Base-by-base conservation (phyloP, 2,113 vertebrate genomes). In the Struthio camelus region DNA sequence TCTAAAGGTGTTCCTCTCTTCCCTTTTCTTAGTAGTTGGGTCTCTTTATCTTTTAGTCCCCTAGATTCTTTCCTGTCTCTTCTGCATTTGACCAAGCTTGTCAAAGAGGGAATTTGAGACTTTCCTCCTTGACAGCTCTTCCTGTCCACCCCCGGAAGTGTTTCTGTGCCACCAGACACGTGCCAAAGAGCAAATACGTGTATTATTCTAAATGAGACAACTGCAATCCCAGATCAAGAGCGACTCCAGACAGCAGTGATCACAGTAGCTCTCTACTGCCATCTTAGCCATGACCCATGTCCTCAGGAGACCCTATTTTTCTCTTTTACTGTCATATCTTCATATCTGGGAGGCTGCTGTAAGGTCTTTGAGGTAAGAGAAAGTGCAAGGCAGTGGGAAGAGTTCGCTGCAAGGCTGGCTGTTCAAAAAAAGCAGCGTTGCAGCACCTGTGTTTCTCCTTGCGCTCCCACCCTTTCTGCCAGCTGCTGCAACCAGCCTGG, bases 1-100 rank as follows among this genome's bases (percentile, higher is more conserved):
- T 71, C 42, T 89, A 46, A 77, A 90, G 46, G 25, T 88, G 85
- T 89, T 88, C 42, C 56, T 93, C 70, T 62, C 70, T 46, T 62
- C 80, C 71, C 56, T 94, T 93, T 80, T 46, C 23, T 27, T 80
- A 46, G 28, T 64, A 58, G 36, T 73, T 92, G 82, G 80, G 22
- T 87, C 75, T 96, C 62, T 80, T 82, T 93, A 64, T 77, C 78
- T 85, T 82, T 72, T 66, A 56, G 22, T 25, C 30, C 28, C 6
- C 11, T 24, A 7, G 36, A 82, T 87, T 80, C 78, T 85, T 89
- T 50, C 20, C 38, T 19, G 10, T 80, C 58, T 86, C 75, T 85
- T 90, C 65, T 65, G 73, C 34, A 23, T 64, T 71, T n/a, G 14
- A 80, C 50, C 75, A 51, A 50, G 30, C 24, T 92, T 72, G 36